phyloP scores from a whole-genome alignment of 2,888 invertebrate genomes.

The Sepiola atlantica region DNA sequence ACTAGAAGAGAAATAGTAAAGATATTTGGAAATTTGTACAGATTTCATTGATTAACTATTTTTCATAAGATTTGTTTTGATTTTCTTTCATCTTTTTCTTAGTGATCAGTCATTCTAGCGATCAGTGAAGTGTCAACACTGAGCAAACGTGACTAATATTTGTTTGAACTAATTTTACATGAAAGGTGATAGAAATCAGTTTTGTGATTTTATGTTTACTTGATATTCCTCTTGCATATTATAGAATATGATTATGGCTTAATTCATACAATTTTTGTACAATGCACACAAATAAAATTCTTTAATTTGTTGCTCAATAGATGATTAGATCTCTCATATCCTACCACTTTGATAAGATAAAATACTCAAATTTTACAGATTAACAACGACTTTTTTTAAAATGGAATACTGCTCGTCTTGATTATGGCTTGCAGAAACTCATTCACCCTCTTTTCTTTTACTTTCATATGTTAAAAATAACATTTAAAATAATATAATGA shows the following conservation, averaged over 20 bases:
- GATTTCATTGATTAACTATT: constrained; percentile 9
- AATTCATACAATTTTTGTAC: neutral
- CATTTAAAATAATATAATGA: no score
- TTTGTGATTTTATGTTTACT: neutral
- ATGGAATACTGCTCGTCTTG: neutral
- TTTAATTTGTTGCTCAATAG: neutral
- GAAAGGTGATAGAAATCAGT: neutral
- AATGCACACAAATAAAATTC: neutral
- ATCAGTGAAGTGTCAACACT: neutral
- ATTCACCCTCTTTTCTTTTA: neutral
- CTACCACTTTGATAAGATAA: neutral
- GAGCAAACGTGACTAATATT: neutral
- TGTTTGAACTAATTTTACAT: neutral
- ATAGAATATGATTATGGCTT: neutral
- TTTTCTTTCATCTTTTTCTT: neutral
- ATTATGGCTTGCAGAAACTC: neutral
- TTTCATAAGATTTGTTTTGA: neutral
- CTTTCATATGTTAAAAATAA: no score
- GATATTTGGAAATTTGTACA: neutral
- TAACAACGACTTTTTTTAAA: neutral
- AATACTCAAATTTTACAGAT: neutral
- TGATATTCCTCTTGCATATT: neutral
- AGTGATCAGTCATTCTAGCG: neutral
- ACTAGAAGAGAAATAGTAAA: neutral
- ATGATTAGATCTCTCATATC: neutral